Base-by-base conservation (phyloP, 2,888 invertebrate species). In the Drosophila buzzatii region DNA sequence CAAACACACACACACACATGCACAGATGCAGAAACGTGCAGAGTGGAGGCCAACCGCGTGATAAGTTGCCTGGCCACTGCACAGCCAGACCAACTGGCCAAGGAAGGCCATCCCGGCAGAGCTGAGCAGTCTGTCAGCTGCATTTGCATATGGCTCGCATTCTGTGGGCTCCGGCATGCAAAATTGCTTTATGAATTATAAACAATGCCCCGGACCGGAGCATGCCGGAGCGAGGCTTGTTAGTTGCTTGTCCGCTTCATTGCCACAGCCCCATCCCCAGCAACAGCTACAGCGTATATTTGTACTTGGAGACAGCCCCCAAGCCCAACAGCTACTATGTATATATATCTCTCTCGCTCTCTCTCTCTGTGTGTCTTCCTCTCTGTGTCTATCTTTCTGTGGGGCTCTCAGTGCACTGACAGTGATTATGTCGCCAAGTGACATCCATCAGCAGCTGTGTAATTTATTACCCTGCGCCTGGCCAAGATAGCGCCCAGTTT, bases 111-210 rank as follows among this genome's bases (percentile, higher is more conserved):
- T 64, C 31, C 49, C 39, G 37, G 45, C 52, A 5, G 70, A 42
- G 41, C 20, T 18, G 44, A 23, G 12, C 65, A 37, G 71, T 52
- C 79, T 68, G 76, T 70, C 83, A 79, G 70, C 74, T 73, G 68
- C 82, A 86, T 86, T 86, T 84, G 84, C 84, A 86, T 83, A 86
- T 76, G 81, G 64, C 76, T 73, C 64, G 72, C 64, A 83, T 65
- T 73, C 77, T 75, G 61, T 67, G 70, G 68, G 64, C 51, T 47
- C 57, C 59, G 60, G 70, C 70, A 80, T 77, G 83, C 85, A 80
- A 83, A 83, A 85, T 85, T 78, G 81, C 84, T 74, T 79, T 81
- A 84, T 86, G 84, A 83, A 84, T 84, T 86, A 84, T 76, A 84
- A 73, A 81, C 82, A 84, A 85, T 82, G 85, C 70, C 44, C 44